A percentile compares a stretch with the other conserved stretches of the same genome.
Conservation (phyloP, 2,113 vertebrate genomes). For the Paralichthys olivaceus region DNA sequence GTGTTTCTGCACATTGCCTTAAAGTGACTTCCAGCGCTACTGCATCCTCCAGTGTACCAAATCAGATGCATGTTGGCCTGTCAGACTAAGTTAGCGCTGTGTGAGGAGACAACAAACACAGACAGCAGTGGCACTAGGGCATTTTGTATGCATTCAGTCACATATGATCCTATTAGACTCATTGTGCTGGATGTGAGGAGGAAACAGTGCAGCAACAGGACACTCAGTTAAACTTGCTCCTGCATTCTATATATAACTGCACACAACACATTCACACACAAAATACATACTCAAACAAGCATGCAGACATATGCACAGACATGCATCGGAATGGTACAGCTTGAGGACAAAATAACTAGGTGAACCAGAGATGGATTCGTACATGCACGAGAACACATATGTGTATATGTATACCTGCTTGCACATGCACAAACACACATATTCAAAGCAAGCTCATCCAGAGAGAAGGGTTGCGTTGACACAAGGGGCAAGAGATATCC, state of each 20-base stretch:
- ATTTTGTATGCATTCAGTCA: constrained; percentile 53
- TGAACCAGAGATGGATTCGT: constrained; percentile 4
- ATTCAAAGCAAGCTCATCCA: not conserved
- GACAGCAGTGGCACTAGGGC: constrained; percentile 35
- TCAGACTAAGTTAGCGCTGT: constrained; percentile 41
- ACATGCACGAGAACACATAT: constrained; percentile 31
- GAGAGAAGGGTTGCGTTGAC: not conserved
- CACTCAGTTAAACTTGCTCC: constrained; percentile 11
- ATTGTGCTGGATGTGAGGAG: constrained; percentile 16
- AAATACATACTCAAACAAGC: not conserved
- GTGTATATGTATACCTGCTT: not conserved
- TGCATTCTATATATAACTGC: not conserved
- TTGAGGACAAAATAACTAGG: constrained; percentile 1
- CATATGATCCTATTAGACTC: constrained; percentile 62
- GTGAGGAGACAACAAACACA: constrained; percentile 37
- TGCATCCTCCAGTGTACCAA: not conserved
- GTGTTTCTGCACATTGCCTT: constrained; percentile 4
- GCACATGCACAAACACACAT: not conserved
- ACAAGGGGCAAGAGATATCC: constrained; percentile 10
- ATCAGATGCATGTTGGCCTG: constrained; percentile 59
- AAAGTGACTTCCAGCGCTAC: not conserved
- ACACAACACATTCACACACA: not conserved
- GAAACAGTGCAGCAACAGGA: constrained; percentile 32
- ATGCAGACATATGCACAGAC: constrained; percentile 8
- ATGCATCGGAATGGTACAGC: constrained; percentile 12